Evolutionary conservation across 2,113 vertebrate genomes (phyloP), one percentile per base, ranked within the genome.

Genomic region (Hymenochirus boettgeri): DNA sequence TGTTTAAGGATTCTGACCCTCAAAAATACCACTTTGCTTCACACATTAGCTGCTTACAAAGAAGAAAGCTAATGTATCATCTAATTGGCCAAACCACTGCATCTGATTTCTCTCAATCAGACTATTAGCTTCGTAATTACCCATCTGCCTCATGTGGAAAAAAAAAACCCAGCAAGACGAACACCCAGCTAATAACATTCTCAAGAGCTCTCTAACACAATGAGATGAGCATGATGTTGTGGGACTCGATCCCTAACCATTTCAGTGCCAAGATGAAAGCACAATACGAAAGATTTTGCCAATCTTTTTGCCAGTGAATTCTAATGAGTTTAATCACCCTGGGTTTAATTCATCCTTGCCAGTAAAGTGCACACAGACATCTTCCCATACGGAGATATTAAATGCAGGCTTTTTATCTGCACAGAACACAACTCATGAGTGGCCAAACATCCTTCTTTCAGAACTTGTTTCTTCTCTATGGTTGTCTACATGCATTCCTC

Each of bases 71-170:
- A 98, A 98, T 98, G 95, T 95, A 97, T 97, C 95, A 98, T 97
- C 92, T 98, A 98, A 98, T 98, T 98, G 94, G 95, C 91, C 93
- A 90, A 97, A 93, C 93, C 94, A 96, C 93, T 94, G 95, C 94
- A 95, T 97, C 93, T 95, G 94, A 94, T 93, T 97, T 97, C 95
- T 94, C 95, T 98, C 93, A 96, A 98, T 98, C 94, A 97, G 93
- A 96, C 94, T 97, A 98, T 98, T 98, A 98, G 95, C 93, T 97
- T 93, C 90, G 94, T 97, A 98, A 98, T 98, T 97, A 98, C 95
- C 94, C 95, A 97, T 97, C 95, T 98, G 95, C 95, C 94, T 97
- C 93, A 83, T 92, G 87, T 90, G 91, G 89, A 91, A 91, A 90
- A 93, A 88, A 91, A 89, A 93, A 88, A n/a, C n/a, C n/a, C 89